A percentile compares a stretch with the other conserved stretches of the same genome.
These are phyloP conservation scores for Lerista edwardsae DNA, from an alignment of 2,797 vertebrate species.

Conservation along the genomic window DNA sequence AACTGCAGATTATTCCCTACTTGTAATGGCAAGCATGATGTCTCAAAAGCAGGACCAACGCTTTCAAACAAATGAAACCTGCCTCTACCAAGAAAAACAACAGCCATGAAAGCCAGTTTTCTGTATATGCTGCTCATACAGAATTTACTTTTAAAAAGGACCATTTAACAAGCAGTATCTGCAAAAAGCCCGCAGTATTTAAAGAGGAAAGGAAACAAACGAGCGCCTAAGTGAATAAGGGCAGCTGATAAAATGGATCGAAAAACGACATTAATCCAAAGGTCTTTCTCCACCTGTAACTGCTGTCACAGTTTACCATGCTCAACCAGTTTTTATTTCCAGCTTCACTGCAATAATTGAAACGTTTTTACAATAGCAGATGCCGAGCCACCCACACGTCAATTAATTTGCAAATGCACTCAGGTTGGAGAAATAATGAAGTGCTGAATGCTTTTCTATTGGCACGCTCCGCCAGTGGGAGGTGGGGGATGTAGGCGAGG, in stretches of 20 bases:
- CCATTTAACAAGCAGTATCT: constrained; percentile 4
- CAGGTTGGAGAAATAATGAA: constrained; percentile 82
- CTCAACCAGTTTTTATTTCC: constrained; percentile 68
- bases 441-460: constrained; percentile 65
- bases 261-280: neutral
- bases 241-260: constrained; percentile 7
- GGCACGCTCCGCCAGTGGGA: constrained; percentile 67
- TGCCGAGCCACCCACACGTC: constrained; percentile 80
- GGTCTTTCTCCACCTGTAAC: constrained; percentile 56
- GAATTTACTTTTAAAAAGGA: constrained; percentile 25
- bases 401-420: constrained; percentile 83
- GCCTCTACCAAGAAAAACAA: constrained; percentile 58
- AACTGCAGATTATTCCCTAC: neutral
- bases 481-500: constrained; percentile 71
- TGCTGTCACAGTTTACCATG: constrained; percentile 52
- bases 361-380: constrained; percentile 79
- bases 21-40: neutral
- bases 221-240: neutral
- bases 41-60: neutral
- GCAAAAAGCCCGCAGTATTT: neutral
- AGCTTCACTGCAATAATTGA: constrained; percentile 63
- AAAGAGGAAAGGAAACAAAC: neutral
- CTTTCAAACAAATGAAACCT: constrained; percentile 18
- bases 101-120: constrained; percentile 19
- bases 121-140: neutral